Conservation (phyloP, 2,888 invertebrate species). For the Dysmachus trigonus region DNA sequence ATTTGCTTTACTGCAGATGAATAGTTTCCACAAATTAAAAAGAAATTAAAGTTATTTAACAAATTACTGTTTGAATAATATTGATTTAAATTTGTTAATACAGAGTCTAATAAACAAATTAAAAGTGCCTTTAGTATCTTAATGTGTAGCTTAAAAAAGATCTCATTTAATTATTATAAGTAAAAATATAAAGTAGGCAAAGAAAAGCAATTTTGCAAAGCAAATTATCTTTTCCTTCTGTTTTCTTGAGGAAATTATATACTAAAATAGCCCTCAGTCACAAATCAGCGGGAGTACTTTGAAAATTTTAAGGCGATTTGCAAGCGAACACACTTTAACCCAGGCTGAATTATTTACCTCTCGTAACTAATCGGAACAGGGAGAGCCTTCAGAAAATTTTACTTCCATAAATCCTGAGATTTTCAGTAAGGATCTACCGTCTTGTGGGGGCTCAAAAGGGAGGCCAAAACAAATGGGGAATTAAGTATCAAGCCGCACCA, state of each 20-base stretch:
- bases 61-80: no score
- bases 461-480: constrained; percentile 16
- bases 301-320: background rate
- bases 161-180: background rate
- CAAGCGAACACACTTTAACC: background rate
- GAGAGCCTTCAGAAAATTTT: background rate
- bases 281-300: background rate
- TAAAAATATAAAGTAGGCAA: background rate
- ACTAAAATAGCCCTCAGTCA: background rate
- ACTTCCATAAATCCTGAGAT: constrained; percentile 2
- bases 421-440: background rate
- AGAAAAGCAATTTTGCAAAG: background rate
- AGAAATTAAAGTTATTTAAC: no score
- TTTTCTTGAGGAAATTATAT: background rate
- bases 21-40: no score
- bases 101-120: no score
- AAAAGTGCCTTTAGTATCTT: no score
- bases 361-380: background rate
- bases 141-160: no score
- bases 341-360: background rate
- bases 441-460: background rate
- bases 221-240: background rate
- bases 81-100: no score
- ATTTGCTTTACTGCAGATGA: no score
- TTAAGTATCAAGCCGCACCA: background rate